Conservation (phyloP, 2,113 vertebrate genomes). For the Fukomys damarensis region DNA sequence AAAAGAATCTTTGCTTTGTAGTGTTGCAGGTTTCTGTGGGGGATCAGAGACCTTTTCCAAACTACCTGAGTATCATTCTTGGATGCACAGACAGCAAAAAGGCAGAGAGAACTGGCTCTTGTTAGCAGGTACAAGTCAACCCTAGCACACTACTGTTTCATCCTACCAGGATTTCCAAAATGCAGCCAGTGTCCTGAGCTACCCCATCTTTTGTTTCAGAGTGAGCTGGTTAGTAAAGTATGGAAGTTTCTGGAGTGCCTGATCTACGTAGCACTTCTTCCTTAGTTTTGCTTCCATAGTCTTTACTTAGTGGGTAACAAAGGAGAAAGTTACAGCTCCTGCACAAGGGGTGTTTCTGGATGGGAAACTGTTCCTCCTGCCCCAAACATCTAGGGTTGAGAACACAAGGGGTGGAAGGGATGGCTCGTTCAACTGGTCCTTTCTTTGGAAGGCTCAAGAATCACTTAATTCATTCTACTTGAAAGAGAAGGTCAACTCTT, state of each 20-base stretch:
- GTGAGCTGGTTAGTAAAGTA: background rate
- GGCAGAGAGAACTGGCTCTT: background rate
- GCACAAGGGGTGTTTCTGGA: background rate
- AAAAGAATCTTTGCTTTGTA: background rate
- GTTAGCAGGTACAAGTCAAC: background rate
- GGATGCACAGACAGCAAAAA: background rate
- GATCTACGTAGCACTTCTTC: background rate
- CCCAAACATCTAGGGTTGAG: background rate
- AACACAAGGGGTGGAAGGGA: background rate
- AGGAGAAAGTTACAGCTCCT: background rate
- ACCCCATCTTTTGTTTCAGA: background rate
- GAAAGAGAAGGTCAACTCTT: background rate
- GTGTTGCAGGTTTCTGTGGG: background rate
- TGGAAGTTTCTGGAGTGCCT: background rate
- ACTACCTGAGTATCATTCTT: background rate
- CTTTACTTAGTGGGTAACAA: background rate
- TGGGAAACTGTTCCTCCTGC: background rate
- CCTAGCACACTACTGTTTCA: background rate
- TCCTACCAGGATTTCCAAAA: background rate
- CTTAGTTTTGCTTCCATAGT: background rate
- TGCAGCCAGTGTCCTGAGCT: background rate
- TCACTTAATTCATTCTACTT: background rate
- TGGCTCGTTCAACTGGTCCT: background rate
- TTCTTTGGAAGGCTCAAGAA: background rate
- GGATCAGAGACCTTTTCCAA: background rate